Base-by-base conservation (phyloP, 2,888 invertebrate species). In the Drosophila melanosoma region DNA sequence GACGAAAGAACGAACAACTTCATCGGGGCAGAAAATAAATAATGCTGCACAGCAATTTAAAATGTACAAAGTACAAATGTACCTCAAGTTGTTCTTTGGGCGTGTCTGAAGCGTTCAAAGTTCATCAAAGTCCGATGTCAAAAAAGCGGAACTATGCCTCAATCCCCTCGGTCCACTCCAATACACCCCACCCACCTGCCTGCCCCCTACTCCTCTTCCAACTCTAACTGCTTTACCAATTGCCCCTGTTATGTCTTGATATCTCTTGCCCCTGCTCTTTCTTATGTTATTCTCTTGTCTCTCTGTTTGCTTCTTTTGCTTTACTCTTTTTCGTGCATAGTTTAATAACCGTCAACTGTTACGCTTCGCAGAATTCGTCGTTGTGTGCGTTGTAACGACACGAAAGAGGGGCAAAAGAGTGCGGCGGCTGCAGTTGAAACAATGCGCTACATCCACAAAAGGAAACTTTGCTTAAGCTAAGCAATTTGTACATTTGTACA, bases 331-430 rank as follows among this genome's bases (percentile, higher is more conserved):
- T 73, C 62, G 72, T 68, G 73, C 70, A 81, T 78, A 82, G 83
- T 83, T 89, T 89, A 90, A 89, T 88, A 90, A 90, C 87, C 89
- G 87, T 83, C 90, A 82, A 83, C 87, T 79, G 90, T 90, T 88
- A 75, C 83, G 90, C 86, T 82, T 79, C 76, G 83, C 45, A 76
- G 79, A 78, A 79, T 81, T 79, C 81, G 81, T 77, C 76, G 69
- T 72, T 73, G 59, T 56, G 67, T 69, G 66, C 48, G 40, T 68
- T 69, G 63, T 29, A 29, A 29, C 67, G 48, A 20, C 53, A 33
- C 42, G 42, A 33, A 58, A 20, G 36, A 15, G 8, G 48, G 38
- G 45, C 8, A 48, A 29, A 23, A 29, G 38, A 36, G 29, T 29
- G 57, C 1, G 54, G 38, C 42, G 61, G 26, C 35, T 57, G 29